These are phyloP conservation scores for Hydrochoerus hydrochaeris DNA, from an alignment of 2,113 vertebrate species.

Conservation along the genomic window DNA sequence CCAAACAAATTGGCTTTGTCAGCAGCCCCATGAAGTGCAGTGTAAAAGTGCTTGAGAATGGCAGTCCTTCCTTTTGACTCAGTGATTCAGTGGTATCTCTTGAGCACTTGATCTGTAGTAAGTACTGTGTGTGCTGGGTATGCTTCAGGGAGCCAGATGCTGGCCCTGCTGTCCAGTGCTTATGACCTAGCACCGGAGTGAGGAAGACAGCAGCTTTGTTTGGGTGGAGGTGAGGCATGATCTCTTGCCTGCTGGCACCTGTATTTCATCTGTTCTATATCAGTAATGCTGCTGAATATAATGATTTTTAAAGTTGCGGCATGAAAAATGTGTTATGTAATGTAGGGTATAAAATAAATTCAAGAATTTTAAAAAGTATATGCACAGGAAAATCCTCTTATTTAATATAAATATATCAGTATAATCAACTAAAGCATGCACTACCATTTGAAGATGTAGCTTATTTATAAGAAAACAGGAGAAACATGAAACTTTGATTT, in stretches of 20 bases:
- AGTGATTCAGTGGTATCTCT: background rate
- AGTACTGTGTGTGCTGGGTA: background rate
- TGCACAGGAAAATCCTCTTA: background rate
- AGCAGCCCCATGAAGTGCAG: background rate
- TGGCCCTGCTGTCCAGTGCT: background rate
- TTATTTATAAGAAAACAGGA: background rate
- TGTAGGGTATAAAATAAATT: background rate
- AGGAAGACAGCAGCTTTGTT: background rate
- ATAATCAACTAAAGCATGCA: background rate
- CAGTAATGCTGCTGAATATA: background rate
- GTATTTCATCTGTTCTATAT: background rate
- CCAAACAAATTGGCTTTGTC: conserved; percentile 5
- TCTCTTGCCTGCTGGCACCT: background rate
- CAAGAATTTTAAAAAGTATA: conserved; percentile 1
- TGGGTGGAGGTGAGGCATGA: background rate
- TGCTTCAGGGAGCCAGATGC: background rate
- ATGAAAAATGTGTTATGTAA: background rate
- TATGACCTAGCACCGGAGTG: background rate
- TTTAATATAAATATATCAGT: background rate
- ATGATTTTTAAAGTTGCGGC: background rate
- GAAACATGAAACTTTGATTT: background rate
- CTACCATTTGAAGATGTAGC: background rate
- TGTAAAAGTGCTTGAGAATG: background rate
- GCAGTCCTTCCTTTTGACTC: background rate
- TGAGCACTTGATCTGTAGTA: background rate